Evolutionary conservation across 2,888 invertebrate species (phyloP), one percentile per base, ranked within the genome.

Genomic region (Lithophane leautieri): DNA sequence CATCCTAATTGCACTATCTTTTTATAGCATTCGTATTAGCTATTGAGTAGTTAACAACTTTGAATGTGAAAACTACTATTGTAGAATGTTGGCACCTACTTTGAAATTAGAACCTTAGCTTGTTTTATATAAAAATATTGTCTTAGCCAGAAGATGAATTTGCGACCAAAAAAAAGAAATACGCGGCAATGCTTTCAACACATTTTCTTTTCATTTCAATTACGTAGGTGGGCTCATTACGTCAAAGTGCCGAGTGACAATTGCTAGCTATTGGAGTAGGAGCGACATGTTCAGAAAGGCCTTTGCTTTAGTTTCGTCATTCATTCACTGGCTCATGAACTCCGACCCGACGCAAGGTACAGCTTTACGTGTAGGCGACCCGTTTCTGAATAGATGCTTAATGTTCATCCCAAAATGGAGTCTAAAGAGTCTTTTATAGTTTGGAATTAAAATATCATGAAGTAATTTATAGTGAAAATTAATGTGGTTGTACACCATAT

Each of bases 181-280:
- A 44, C 11, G 34, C 7, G 1, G 16, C 52, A 44, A 54, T 14
- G 12, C 12, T 40, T 54, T 78, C 19, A 78, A 54, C n/a, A 62
- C 19, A 54, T 54, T 28, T 66, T 50, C 11, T 25, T 56, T 42
- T 62, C 40, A 42, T 78, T 73, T 40, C 34, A 52, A 47, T 34
- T 72, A 58, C n/a, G 40, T 34, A 50, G 34, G 50, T 34, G 28
- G 25, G 44, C 66, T 75, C 60, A 56, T 75, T 79, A 52, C 67
- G 14, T 52, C 22, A 58, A 58, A 70, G 11, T n/a, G 62, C 25
- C 11, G 25, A 42, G 62, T 22, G 56, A 40, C 22, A 62, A 60
- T 70, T 42, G 66, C 34, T 42, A 52, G 63, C 66, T 69, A 67
- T 58, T 70, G 22, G 62, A 68, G 42, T 66, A 42, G n/a, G 22